A percentile compares a stretch with the other conserved stretches of the same genome.
phyloP scores from a whole-genome alignment of 2,797 vertebrate genomes.

The Hippoglossus hippoglossus region DNA sequence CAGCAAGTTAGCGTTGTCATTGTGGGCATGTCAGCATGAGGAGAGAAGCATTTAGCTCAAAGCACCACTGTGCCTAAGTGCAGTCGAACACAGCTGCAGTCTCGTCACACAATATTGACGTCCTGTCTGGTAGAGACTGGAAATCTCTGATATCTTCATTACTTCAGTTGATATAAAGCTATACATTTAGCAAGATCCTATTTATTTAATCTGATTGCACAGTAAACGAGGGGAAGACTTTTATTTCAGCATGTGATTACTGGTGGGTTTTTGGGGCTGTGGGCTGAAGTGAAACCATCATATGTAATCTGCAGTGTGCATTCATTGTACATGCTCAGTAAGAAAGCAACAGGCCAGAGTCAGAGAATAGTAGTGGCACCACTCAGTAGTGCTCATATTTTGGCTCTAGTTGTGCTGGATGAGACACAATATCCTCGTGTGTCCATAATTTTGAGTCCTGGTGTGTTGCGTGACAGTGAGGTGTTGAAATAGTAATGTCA shows the following conservation, averaged over 20 bases:
- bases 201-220: not conserved
- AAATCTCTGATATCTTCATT: not conserved
- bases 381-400: too few species aligned
- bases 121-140: too few species aligned
- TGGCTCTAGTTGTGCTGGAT: too few species aligned
- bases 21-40: not conserved
- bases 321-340: too few species aligned
- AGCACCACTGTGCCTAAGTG: not conserved
- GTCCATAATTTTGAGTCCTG: not conserved
- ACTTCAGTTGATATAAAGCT: constrained; percentile 1
- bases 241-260: not conserved
- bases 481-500: not conserved
- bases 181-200: not conserved
- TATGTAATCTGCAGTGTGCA: not conserved
- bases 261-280: not conserved
- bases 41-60: not conserved
- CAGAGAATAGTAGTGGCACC: too few species aligned
- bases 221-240: not conserved
- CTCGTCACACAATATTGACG: not conserved
- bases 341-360: too few species aligned
- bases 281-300: not conserved
- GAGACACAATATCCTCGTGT: too few species aligned
- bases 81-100: not conserved
- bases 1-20: not conserved
- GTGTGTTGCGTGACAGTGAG: not conserved